These are phyloP conservation scores for Cantharis nigra DNA, from an alignment of 2,888 invertebrate species.

Conservation along the genomic window DNA sequence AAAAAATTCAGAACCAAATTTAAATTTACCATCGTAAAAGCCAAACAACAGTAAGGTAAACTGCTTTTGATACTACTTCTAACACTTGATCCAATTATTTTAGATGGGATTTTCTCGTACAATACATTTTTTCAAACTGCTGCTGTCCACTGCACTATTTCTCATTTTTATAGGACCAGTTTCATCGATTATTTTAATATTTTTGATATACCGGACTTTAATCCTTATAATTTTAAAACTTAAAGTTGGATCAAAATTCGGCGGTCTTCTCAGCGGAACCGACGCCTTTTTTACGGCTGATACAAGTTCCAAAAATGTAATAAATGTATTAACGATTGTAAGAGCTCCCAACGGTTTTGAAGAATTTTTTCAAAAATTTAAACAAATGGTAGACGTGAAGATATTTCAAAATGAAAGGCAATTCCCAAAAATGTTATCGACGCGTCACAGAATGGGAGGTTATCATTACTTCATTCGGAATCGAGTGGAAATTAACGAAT, in stretches of 20 bases:
- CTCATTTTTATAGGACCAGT: background rate
- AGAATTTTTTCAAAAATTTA: background rate
- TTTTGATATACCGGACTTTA: slow-evolving; percentile 27
- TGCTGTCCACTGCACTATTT: background rate
- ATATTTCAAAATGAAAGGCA: background rate
- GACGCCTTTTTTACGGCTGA: slow-evolving; percentile 63
- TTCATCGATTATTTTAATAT: background rate
- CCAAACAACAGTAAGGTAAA: no score
- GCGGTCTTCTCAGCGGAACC: slow-evolving; percentile 58
- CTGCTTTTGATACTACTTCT: no score
- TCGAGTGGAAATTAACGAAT: slow-evolving; percentile 42
- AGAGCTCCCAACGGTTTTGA: slow-evolving; percentile 28
- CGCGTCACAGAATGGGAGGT: slow-evolving; percentile 49
- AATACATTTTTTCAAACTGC: background rate
- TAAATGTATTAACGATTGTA: slow-evolving; percentile 58
- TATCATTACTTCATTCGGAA: slow-evolving; percentile 60
- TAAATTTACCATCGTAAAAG: no score
- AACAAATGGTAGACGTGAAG: background rate
- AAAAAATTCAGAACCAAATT: no score
- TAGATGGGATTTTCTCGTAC: background rate
- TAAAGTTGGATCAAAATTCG: slow-evolving; percentile 52
- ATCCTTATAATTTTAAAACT: slow-evolving; percentile 32
- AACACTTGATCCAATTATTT: no score
- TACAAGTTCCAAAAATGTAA: slow-evolving; percentile 55
- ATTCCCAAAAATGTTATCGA: slow-evolving; percentile 9